Conservation (phyloP, 1,140 invertebrate species). For the Rhyacophila brunnea region DNA sequence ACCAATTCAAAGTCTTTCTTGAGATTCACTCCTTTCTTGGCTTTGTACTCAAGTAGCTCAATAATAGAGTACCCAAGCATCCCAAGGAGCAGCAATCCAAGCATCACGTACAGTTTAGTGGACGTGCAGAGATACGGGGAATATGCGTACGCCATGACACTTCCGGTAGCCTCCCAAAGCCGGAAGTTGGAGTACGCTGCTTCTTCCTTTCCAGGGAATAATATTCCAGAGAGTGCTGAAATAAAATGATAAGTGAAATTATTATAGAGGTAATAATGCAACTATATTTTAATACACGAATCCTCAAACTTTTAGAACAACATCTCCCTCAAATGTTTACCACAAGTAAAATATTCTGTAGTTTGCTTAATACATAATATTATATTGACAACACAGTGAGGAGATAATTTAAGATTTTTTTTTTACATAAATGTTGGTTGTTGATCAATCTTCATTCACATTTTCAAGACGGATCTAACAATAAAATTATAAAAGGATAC, state of each 20-base stretch:
- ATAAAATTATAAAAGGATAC: too few relatives aligned
- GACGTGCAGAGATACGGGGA: slow-evolving; percentile 76
- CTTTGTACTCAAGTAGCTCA: slow-evolving; percentile 48
- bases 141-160: slow-evolving; percentile 79
- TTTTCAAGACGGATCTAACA: too few relatives aligned
- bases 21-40: slow-evolving; percentile 43
- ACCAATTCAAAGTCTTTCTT: slow-evolving; percentile 49
- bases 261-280: background rate
- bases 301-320: too few relatives aligned
- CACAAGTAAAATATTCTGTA: too few relatives aligned
- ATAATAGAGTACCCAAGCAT: slow-evolving; percentile 66
- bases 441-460: too few relatives aligned
- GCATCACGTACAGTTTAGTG: slow-evolving; percentile 72
- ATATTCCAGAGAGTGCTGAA: slow-evolving; percentile 82
- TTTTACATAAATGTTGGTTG: too few relatives aligned
- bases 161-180: slow-evolving; percentile 87
- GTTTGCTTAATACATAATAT: too few relatives aligned
- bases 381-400: too few relatives aligned
- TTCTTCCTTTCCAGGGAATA: slow-evolving; percentile 84
- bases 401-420: too few relatives aligned
- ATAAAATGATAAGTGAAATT: background rate
- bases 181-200: slow-evolving; percentile 92
- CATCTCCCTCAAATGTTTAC: too few relatives aligned
- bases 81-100: slow-evolving; percentile 71
- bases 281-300: too few relatives aligned